Conservation (phyloP, 2,888 invertebrate genomes). For the Eurytoma adleriae region DNA sequence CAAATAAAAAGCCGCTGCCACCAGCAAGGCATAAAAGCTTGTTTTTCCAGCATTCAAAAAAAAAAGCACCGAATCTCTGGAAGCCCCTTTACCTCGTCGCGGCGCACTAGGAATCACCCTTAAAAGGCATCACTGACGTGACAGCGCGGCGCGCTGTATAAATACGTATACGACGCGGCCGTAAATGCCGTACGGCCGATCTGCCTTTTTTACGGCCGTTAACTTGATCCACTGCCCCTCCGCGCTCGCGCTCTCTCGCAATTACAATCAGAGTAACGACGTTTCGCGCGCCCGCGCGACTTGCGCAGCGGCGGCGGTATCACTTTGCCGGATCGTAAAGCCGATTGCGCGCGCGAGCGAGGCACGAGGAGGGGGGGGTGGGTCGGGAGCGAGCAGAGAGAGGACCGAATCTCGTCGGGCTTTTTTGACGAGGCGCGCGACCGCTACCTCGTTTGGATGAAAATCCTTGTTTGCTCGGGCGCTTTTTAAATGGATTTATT, state of each 20-base stretch:
- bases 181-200: slow-evolving; percentile 27
- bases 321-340: slow-evolving; percentile 61
- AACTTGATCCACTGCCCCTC: slow-evolving; percentile 55
- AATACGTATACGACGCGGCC: slow-evolving; percentile 13
- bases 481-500: slow-evolving; percentile 31
- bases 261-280: slow-evolving; percentile 72
- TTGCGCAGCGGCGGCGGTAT: slow-evolving; percentile 30
- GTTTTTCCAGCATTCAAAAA: too few relatives aligned
- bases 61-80: not conserved
- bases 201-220: slow-evolving; percentile 51
- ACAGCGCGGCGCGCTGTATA: slow-evolving; percentile 3
- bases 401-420: slow-evolving; percentile 19
- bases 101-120: not conserved
- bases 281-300: slow-evolving; percentile 59
- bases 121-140: slow-evolving; percentile 6
- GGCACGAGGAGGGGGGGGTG: not conserved
- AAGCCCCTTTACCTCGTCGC: too few relatives aligned
- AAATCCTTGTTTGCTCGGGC: slow-evolving; percentile 40
- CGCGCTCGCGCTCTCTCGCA: slow-evolving; percentile 56
- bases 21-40: too few relatives aligned
- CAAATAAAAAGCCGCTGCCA: too few relatives aligned
- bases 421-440: slow-evolving; percentile 9
- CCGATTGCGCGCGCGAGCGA: slow-evolving; percentile 57
- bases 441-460: slow-evolving; percentile 10
- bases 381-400: not conserved